Evolutionary conservation across 2,888 invertebrate genomes (phyloP).

Genomic region (Conchocele bisecta): DNA sequence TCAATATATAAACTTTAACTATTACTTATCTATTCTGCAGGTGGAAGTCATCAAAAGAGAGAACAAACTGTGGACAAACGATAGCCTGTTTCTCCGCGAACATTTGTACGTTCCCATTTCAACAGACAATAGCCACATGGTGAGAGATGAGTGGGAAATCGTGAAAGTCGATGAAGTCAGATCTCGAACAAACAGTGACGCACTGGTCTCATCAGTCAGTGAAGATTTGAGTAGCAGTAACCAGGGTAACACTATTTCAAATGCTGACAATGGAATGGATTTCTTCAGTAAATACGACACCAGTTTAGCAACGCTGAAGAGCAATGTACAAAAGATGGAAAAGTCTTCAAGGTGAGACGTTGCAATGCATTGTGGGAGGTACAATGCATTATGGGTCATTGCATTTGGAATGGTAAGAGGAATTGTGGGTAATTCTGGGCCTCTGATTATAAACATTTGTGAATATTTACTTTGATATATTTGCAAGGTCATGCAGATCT

Average conservation of each 20-base stretch:
- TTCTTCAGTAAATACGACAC: conserved; percentile 83
- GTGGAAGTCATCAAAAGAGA: conserved; percentile 96
- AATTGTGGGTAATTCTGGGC: too few species aligned
- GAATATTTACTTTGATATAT: too few species aligned
- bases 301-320: conserved; percentile 81
- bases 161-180: conserved; percentile 53
- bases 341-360: conserved; percentile 70
- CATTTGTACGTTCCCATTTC: conserved; percentile 90
- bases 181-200: conserved; percentile 59
- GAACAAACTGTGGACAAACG: conserved; percentile 95
- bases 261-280: conserved; percentile 67
- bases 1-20: neutral
- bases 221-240: neutral
- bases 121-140: conserved; percentile 62
- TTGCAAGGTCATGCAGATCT: too few species aligned
- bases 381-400: too few species aligned
- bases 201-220: too few species aligned
- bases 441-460: too few species aligned
- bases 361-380: conserved; percentile 8
- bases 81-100: conserved; percentile 95
- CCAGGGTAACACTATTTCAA: conserved; percentile 8
- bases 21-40: conserved; percentile 85
- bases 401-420: too few species aligned
- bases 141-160: conserved; percentile 63
- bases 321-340: conserved; percentile 80